Conservation (phyloP, 2,113 vertebrate genomes). For the Aix galericulata region DNA sequence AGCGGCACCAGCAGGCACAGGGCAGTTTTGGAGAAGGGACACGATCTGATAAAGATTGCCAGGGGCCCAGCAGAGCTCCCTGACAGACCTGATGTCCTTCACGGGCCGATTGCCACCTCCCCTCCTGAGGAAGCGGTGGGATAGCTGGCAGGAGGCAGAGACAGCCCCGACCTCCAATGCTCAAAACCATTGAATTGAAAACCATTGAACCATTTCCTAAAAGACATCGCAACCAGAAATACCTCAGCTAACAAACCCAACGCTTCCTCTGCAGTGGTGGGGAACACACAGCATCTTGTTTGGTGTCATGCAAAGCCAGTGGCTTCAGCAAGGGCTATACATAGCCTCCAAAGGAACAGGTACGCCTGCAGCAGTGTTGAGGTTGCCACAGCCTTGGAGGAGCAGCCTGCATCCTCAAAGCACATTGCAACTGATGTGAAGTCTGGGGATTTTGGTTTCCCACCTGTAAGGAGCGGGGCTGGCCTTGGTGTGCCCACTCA, state of each 20-base stretch:
- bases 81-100: neutral
- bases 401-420: neutral
- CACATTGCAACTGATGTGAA: neutral
- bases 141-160: neutral
- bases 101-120: neutral
- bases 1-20: neutral
- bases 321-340: neutral
- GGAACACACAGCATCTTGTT: rapidly evolving
- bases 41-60: neutral
- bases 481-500: too few species aligned
- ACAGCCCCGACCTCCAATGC: rapidly evolving
- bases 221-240: neutral
- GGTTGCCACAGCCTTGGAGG: neutral
- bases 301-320: rapidly evolving
- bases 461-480: neutral
- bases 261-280: neutral
- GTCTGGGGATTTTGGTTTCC: neutral
- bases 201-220: neutral
- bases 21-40: neutral
- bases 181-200: neutral
- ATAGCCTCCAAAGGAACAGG: neutral
- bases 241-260: rapidly evolving
- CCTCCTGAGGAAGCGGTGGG: neutral
- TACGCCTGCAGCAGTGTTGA: rapidly evolving
- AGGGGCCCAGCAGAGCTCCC: neutral